A percentile compares a stretch with the other conserved stretches of the same genome.
Evolutionary conservation across 2,113 vertebrate genomes (phyloP).

Genomic region (Perca schrenkii): DNA sequence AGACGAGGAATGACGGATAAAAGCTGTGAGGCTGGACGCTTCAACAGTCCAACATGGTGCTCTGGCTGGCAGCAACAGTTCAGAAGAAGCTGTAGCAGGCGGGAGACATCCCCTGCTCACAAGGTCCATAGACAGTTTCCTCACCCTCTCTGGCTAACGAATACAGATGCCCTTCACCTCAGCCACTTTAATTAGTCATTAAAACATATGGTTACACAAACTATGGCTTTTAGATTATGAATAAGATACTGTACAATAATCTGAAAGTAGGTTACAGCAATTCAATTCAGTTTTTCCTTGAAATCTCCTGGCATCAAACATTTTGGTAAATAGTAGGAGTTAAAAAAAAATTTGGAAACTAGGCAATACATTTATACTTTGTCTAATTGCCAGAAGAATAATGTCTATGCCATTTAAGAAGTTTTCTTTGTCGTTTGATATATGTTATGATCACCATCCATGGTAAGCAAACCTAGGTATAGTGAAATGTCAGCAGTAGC

Average conservation of each 20-base stretch:
- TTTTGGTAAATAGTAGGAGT: not conserved
- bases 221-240: not conserved
- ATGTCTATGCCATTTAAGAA: not conserved
- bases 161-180: not conserved
- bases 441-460: not conserved
- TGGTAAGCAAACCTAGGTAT: not conserved
- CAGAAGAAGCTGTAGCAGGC: not conserved
- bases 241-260: not conserved
- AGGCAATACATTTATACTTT: not conserved
- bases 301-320: not conserved
- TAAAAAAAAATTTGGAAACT: not conserved
- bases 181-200: slow-evolving; percentile 1
- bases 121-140: not conserved
- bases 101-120: not conserved
- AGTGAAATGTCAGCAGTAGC: not conserved
- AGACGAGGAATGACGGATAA: slow-evolving; percentile 10
- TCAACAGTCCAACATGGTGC: not conserved
- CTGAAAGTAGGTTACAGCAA: not conserved
- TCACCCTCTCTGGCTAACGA: not conserved
- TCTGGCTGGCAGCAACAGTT: not conserved
- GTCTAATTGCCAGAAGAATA: not conserved
- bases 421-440: slow-evolving; percentile 1
- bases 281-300: not conserved
- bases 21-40: not conserved
- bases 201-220: slow-evolving; percentile 2